phyloP scores from a whole-genome alignment of 2,888 invertebrate genomes.

The Entomobrya proxima region DNA sequence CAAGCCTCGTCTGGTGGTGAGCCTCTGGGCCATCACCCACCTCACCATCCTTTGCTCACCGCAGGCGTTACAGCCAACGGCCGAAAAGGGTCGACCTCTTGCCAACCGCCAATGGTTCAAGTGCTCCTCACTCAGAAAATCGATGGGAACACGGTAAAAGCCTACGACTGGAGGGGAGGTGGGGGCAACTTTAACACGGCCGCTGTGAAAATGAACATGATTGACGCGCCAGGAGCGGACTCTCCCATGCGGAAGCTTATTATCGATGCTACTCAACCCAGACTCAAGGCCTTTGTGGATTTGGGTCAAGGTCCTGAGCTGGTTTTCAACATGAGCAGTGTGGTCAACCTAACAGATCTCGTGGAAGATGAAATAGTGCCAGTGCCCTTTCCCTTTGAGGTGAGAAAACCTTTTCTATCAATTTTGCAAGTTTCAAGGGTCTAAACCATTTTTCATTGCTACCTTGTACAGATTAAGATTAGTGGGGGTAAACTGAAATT shows the following conservation, averaged over 20 bases:
- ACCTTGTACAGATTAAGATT: constrained; percentile 77
- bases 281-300: constrained; percentile 73
- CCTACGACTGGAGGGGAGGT: constrained; percentile 45
- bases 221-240: constrained; percentile 71
- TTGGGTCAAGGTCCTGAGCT: constrained; percentile 64
- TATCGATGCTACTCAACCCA: constrained; percentile 76
- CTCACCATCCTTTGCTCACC: constrained; percentile 4
- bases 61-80: constrained; percentile 30
- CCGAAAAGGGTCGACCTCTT: background rate
- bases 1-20: background rate
- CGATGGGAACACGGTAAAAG: constrained; percentile 67
- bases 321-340: constrained; percentile 86
- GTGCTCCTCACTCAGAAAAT: constrained; percentile 71
- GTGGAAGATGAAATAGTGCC: constrained; percentile 91
- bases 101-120: constrained; percentile 51
- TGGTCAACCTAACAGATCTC: constrained; percentile 88
- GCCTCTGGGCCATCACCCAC: constrained; percentile 18
- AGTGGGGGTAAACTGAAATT: constrained; percentile 87
- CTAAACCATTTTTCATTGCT: background rate
- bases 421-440: background rate
- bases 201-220: constrained; percentile 70
- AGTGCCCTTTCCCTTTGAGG: constrained; percentile 89
- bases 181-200: background rate
- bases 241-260: constrained; percentile 71
- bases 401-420: constrained; percentile 76